A percentile compares a stretch with the other conserved stretches of the same genome.
Evolutionary conservation across 2,888 invertebrate species (phyloP).

Genomic region (Drosophila meridiana): DNA sequence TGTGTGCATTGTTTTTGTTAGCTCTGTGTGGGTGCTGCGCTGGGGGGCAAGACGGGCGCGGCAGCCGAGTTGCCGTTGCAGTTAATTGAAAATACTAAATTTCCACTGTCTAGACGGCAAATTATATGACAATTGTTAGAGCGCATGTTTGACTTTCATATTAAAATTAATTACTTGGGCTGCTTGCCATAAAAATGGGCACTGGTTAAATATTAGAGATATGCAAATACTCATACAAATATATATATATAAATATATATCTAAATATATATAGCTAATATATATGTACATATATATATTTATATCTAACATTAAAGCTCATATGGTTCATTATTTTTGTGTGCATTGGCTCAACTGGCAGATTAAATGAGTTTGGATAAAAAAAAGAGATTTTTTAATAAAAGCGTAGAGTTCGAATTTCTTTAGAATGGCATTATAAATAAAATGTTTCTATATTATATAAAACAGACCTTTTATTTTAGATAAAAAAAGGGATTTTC

Average conservation of each 20-base stretch:
- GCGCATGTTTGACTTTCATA: slow-evolving; percentile 78
- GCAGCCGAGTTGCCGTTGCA: slow-evolving; percentile 72
- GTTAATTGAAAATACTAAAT: slow-evolving; percentile 85
- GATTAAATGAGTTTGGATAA: not conserved
- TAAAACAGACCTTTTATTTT: not conserved
- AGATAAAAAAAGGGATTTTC: not conserved
- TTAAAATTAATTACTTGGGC: slow-evolving; percentile 82
- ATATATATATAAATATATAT: not conserved
- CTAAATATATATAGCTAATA: not conserved
- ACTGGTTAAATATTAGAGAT: slow-evolving; percentile 48
- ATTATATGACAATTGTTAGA: slow-evolving; percentile 84
- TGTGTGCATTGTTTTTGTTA: slow-evolving; percentile 66
- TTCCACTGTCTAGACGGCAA: slow-evolving; percentile 84
- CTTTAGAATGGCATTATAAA: not conserved
- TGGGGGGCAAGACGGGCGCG: slow-evolving; percentile 6
- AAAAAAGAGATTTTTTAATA: not conserved
- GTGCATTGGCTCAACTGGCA: not conserved
- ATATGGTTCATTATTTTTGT: slow-evolving; percentile 3
- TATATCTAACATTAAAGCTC: slow-evolving; percentile 21
- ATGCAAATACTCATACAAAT: slow-evolving; percentile 4
- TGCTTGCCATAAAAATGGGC: slow-evolving; percentile 65
- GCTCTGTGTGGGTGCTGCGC: not conserved
- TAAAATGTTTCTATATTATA: not conserved
- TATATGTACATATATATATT: not conserved
- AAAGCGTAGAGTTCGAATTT: not conserved